Conservation (phyloP, 2,888 invertebrate genomes). For the Thalpophila matura region DNA sequence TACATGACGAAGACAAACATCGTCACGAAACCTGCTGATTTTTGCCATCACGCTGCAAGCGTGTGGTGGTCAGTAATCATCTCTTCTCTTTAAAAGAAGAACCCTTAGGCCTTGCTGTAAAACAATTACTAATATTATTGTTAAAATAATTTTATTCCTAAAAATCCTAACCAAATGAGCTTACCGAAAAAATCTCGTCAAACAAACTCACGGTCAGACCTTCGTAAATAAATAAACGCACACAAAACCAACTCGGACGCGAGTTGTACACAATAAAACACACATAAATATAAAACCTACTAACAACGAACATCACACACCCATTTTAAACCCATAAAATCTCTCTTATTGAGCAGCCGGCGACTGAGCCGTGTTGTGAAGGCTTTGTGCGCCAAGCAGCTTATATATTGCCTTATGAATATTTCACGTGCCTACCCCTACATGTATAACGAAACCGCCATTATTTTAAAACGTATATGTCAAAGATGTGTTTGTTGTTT, state of each 20-base stretch:
- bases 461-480: conserved; percentile 42
- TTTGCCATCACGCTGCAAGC: neutral
- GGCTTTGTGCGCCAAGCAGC: conserved; percentile 64
- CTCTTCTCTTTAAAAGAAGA: neutral
- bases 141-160: neutral
- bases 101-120: neutral
- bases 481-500: conserved; percentile 27
- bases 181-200: conserved; percentile 6
- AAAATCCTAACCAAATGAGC: neutral
- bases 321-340: conserved; percentile 66
- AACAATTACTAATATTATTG: neutral
- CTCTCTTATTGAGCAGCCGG: conserved; percentile 69
- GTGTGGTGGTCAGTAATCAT: no score
- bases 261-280: conserved; percentile 25
- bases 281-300: conserved; percentile 22
- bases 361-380: conserved; percentile 46
- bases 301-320: conserved; percentile 36
- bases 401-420: conserved; percentile 72
- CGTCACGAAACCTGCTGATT: neutral
- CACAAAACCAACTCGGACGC: conserved; percentile 8
- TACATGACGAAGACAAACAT: neutral
- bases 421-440: conserved; percentile 69
- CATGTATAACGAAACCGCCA: conserved; percentile 33
- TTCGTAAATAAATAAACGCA: conserved; percentile 21
- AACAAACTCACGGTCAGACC: no score